Evolutionary conservation across 2,888 invertebrate species (phyloP).

Genomic region (Orthonychiurus folsomi): DNA sequence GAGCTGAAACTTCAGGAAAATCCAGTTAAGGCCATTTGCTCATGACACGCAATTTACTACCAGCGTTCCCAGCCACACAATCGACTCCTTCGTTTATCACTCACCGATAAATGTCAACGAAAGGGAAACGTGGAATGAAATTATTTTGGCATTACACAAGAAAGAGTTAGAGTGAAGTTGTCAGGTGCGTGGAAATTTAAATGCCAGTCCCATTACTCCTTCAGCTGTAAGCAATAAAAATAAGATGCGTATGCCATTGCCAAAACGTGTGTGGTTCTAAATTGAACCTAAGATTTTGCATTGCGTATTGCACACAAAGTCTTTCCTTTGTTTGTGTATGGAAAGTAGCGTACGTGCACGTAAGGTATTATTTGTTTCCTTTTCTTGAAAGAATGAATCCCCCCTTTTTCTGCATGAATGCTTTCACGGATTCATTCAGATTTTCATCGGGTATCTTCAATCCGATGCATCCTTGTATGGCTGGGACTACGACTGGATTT

Average conservation of each 20-base stretch:
- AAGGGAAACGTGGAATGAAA: background rate
- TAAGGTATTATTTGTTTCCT: background rate
- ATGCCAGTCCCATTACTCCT: background rate
- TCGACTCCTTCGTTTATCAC: too few relatives aligned
- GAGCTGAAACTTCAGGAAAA: too few relatives aligned
- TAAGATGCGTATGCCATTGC: background rate
- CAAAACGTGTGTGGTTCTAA: background rate
- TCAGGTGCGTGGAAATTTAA: background rate
- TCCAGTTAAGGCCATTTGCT: too few relatives aligned
- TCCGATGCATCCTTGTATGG: background rate
- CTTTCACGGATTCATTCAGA: background rate
- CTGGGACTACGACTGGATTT: too few relatives aligned
- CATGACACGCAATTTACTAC: too few relatives aligned
- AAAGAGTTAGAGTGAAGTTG: background rate
- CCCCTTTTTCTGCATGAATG: background rate
- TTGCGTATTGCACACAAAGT: background rate
- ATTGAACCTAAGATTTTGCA: slow-evolving; percentile 1
- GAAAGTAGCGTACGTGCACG: background rate
- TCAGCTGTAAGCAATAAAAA: background rate
- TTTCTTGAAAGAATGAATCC: background rate
- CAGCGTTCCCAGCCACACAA: too few relatives aligned
- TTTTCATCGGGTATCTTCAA: background rate
- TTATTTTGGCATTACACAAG: background rate
- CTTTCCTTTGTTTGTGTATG: background rate
- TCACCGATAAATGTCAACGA: background rate